Percentiles rank a stretch among this genome's conserved stretches.
Conservation (phyloP, 2,888 invertebrate genomes). For the Microctonus aethiopoides region DNA sequence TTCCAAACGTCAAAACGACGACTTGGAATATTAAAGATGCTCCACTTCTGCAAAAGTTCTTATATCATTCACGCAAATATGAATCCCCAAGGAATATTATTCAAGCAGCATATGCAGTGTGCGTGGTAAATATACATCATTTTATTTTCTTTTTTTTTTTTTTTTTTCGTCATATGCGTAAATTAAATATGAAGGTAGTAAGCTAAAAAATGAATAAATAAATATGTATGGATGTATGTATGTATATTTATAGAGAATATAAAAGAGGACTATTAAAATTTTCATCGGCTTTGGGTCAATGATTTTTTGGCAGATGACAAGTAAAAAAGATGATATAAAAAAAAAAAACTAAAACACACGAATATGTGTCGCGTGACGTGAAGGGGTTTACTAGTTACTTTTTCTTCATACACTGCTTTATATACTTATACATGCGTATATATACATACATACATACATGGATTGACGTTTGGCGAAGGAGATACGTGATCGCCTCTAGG, state of each 20-base stretch:
- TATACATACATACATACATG: not conserved
- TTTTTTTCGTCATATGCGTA: not conserved
- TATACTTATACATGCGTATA: not conserved
- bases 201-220: no score
- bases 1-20: slow-evolving; percentile 2
- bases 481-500: slow-evolving; percentile 30
- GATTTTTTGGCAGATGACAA: slow-evolving; percentile 5
- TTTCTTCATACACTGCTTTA: not conserved
- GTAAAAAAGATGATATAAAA: not conserved
- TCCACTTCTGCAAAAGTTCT: not conserved
- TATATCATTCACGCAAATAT: not conserved
- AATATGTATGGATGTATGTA: no score
- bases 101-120: not conserved
- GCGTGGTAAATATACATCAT: not conserved
- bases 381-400: not conserved
- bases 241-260: no score
- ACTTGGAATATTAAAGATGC: slow-evolving; percentile 2
- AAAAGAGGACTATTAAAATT: not conserved
- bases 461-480: slow-evolving; percentile 31
- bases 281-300: slow-evolving; percentile 1
- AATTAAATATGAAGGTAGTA: not conserved
- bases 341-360: not conserved
- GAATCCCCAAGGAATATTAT: not conserved
- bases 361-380: not conserved
- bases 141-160: not conserved